Evolutionary conservation across 1,140 invertebrate species (phyloP).

Genomic region (Propsilocerus akamusi): DNA sequence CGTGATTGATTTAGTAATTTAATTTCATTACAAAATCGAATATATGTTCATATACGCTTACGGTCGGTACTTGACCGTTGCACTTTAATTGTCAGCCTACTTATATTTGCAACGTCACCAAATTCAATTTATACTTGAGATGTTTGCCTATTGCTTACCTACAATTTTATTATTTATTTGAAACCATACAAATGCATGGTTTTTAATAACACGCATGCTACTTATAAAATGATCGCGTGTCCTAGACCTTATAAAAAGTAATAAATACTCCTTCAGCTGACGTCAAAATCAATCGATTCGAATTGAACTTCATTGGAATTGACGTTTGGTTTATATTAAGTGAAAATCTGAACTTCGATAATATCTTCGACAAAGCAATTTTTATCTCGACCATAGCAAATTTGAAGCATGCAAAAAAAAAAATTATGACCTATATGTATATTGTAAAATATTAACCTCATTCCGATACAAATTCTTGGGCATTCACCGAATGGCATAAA

Average conservation of each 20-base stretch:
- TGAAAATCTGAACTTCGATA: conserved; percentile 6
- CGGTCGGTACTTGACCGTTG: too few species aligned
- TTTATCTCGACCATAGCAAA: conserved; percentile 29
- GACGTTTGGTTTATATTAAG: neutral
- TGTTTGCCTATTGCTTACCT: too few species aligned
- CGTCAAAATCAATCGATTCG: neutral
- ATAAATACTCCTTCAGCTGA: conserved; percentile 2
- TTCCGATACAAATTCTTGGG: conserved; percentile 40
- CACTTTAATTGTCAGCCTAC: too few species aligned
- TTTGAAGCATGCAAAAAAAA: conserved; percentile 4
- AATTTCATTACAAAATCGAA: too few species aligned
- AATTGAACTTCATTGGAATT: neutral
- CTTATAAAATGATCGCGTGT: too few species aligned
- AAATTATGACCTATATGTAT: neutral
- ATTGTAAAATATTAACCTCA: conserved; percentile 10
- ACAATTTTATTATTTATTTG: too few species aligned
- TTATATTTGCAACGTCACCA: too few species aligned
- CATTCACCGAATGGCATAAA: conserved; percentile 55
- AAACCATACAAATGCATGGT: too few species aligned
- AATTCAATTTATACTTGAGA: too few species aligned
- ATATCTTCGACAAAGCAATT: conserved; percentile 14
- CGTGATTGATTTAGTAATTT: too few species aligned
- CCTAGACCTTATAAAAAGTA: neutral
- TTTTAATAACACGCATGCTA: too few species aligned
- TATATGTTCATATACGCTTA: too few species aligned